These are phyloP conservation scores for Rhorus exstirpatorius DNA, from an alignment of 2,888 invertebrate genomes.

Conservation along the genomic window DNA sequence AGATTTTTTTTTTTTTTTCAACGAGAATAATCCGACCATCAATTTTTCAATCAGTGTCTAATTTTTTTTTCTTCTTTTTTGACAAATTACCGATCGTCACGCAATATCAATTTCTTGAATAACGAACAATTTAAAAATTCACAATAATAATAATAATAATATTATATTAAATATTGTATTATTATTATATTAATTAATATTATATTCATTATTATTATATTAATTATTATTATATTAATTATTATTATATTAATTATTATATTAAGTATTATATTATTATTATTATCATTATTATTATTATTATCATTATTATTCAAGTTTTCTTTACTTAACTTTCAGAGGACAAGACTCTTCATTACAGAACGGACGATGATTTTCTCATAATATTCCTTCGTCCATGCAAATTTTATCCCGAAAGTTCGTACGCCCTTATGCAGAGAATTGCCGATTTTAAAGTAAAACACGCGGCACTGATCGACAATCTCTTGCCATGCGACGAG, in stretches of 20 bases:
- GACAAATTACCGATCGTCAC: constrained; percentile 21
- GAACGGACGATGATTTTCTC: constrained; percentile 92
- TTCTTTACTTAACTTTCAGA: constrained; percentile 83
- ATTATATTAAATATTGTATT: neutral
- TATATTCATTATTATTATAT: too few species aligned
- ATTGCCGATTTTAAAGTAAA: constrained; percentile 92
- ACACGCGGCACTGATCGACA: constrained; percentile 89
- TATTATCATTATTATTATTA: neutral
- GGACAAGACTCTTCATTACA: constrained; percentile 89
- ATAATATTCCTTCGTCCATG: constrained; percentile 93
- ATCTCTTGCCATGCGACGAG: constrained; percentile 90
- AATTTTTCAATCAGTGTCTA: neutral
- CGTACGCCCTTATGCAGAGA: constrained; percentile 92
- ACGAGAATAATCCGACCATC: neutral
- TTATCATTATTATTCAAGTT: too few species aligned
- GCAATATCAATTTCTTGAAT: neutral
- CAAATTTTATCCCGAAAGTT: constrained; percentile 94
- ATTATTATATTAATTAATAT: neutral
- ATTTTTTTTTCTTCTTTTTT: neutral
- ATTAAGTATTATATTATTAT: neutral
- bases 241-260: neutral
- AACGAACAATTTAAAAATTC: neutral
- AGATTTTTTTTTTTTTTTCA: constrained; percentile 23
- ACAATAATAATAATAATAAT: neutral
- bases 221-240: too few species aligned